Evolutionary conservation across 2,888 invertebrate genomes (phyloP).

Genomic region (Fragum fragum): DNA sequence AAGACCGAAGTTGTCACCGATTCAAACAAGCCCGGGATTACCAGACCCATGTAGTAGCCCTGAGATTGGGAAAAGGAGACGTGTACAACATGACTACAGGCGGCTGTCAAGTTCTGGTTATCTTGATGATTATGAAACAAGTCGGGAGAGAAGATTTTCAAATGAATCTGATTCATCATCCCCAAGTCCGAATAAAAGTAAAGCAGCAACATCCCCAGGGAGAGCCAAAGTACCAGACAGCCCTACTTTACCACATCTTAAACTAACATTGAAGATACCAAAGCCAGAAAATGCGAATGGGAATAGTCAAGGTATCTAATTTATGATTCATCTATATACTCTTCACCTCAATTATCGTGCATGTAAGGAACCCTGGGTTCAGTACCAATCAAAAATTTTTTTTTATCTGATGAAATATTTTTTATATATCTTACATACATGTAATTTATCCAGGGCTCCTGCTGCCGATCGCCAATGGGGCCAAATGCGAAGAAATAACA

Average conservation of each 20-base stretch:
- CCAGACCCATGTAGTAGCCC: slow-evolving; percentile 76
- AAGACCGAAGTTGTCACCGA: slow-evolving; percentile 69
- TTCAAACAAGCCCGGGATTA: slow-evolving; percentile 46
- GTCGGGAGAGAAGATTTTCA: slow-evolving; percentile 78
- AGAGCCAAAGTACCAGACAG: slow-evolving; percentile 56
- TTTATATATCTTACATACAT: too few species aligned
- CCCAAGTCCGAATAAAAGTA: slow-evolving; percentile 67
- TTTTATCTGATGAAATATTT: too few species aligned
- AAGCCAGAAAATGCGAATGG: slow-evolving; percentile 55
- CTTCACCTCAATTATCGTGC: too few species aligned
- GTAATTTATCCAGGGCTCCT: too few species aligned
- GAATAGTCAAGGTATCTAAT: background rate
- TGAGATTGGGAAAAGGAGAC: slow-evolving; percentile 81
- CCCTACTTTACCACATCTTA: slow-evolving; percentile 66
- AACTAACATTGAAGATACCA: slow-evolving; percentile 65
- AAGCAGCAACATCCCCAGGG: slow-evolving; percentile 57
- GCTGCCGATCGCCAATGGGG: too few species aligned
- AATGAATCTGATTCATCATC: slow-evolving; percentile 77
- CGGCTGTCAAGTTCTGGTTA: slow-evolving; percentile 86
- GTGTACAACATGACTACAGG: slow-evolving; percentile 86
- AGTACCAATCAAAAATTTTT: too few species aligned
- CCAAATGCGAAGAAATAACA: too few species aligned
- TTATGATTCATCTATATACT: too few species aligned
- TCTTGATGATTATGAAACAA: slow-evolving; percentile 84
- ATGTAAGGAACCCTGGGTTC: too few species aligned